Conservation (phyloP, 1,140 invertebrate species). For the Vanessa atalanta region DNA sequence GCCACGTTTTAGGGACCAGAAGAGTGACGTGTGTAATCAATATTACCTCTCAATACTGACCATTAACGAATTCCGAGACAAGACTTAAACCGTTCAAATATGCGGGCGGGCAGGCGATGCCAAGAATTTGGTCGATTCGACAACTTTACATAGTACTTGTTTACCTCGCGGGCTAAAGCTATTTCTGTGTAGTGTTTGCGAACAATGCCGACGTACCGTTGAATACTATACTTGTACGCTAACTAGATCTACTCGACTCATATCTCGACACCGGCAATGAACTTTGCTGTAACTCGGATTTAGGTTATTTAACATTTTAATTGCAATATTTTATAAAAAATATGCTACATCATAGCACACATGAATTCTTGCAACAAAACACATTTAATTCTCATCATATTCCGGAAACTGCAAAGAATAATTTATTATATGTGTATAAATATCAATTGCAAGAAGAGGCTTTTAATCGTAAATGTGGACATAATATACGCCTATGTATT, state of each 20-base stretch:
- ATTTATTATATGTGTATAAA: too few relatives aligned
- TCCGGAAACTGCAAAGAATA: too few relatives aligned
- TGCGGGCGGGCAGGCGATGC: conserved; percentile 59
- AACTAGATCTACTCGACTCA: conserved; percentile 18
- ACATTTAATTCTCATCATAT: too few relatives aligned
- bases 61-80: conserved; percentile 50
- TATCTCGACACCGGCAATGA: background rate
- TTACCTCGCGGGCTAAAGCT: conserved; percentile 39
- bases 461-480: too few relatives aligned
- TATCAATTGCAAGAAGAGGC: too few relatives aligned
- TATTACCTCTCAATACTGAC: conserved; percentile 39
- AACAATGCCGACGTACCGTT: conserved; percentile 37
- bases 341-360: too few relatives aligned
- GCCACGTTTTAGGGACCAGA: background rate
- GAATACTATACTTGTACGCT: conserved; percentile 14
- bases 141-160: conserved; percentile 49
- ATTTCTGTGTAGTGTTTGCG: conserved; percentile 28
- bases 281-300: too few relatives aligned
- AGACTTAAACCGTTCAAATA: conserved; percentile 59
- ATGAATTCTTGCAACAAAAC: too few relatives aligned
- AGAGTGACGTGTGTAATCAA: conserved; percentile 1
- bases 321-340: too few relatives aligned
- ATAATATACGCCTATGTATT: too few relatives aligned
- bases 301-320: too few relatives aligned
- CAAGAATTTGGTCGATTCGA: conserved; percentile 71